A percentile compares a stretch with the other conserved stretches of the same genome.
phyloP scores from a whole-genome alignment of 2,888 invertebrate genomes.

The Thecophora atra region DNA sequence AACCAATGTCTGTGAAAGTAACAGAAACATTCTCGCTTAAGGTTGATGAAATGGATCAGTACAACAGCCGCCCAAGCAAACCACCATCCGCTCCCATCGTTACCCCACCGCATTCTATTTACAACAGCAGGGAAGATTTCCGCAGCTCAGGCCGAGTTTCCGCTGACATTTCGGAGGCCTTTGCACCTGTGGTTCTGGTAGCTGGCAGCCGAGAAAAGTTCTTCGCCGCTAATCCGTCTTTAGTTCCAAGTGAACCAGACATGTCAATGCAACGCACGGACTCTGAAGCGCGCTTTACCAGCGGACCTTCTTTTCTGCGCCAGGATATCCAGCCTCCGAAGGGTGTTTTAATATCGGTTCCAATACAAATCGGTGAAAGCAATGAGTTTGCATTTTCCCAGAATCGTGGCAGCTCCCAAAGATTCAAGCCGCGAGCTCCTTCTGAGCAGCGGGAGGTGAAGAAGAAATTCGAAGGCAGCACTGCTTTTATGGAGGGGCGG shows the following conservation, averaged over 20 bases:
- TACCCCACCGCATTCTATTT: constrained; percentile 51
- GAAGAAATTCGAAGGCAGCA: constrained; percentile 50
- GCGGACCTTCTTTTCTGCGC: constrained; percentile 45
- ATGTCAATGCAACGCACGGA: constrained; percentile 48
- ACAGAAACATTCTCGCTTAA: constrained; percentile 64
- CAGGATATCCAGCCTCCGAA: constrained; percentile 45
- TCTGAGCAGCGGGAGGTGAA: constrained; percentile 60
- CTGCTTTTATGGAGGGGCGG: constrained; percentile 57
- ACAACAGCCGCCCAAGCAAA: constrained; percentile 50
- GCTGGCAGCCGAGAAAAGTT: constrained; percentile 49
- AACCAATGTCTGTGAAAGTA: constrained; percentile 58
- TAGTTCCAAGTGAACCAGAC: constrained; percentile 57
- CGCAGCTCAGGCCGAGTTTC: constrained; percentile 46
- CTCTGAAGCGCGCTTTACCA: constrained; percentile 44
- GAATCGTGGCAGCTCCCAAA: constrained; percentile 16
- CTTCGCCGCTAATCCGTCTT: constrained; percentile 56
- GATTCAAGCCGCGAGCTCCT: constrained; percentile 48
- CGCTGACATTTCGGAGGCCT: constrained; percentile 54
- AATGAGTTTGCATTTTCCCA: constrained; percentile 1
- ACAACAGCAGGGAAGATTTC: constrained; percentile 59
- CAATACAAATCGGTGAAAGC: constrained; percentile 50
- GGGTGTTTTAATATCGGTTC: constrained; percentile 55
- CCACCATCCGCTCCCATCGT: constrained; percentile 37
- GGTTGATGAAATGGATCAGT: constrained; percentile 65
- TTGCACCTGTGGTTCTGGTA: constrained; percentile 55